These are phyloP conservation scores for Characodon lateralis DNA, from an alignment of 2,797 vertebrate genomes.

Conservation along the genomic window DNA sequence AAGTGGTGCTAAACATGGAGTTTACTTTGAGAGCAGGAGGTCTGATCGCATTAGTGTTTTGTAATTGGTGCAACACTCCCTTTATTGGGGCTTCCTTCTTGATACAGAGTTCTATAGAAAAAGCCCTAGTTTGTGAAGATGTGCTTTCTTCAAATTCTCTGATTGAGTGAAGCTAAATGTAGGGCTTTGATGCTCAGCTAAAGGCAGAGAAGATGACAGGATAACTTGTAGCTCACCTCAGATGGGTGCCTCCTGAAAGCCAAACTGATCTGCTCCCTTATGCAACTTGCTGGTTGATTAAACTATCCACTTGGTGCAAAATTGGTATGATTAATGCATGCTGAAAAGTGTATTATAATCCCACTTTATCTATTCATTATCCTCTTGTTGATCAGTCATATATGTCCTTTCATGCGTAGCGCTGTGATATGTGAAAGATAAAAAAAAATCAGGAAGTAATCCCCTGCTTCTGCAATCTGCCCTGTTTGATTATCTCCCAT, in stretches of 20 bases:
- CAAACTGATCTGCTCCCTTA: slow-evolving; percentile 1
- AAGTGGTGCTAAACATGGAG: neutral
- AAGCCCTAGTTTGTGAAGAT: neutral
- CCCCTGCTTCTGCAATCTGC: slow-evolving; percentile 46
- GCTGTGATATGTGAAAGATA: slow-evolving; percentile 52
- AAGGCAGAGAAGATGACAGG: neutral
- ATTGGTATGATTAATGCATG: slow-evolving; percentile 6
- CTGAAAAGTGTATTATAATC: slow-evolving; percentile 23
- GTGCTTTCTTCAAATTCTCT: neutral
- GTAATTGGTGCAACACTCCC: neutral
- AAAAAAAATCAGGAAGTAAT: slow-evolving; percentile 62
- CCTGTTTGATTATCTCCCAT: slow-evolving; percentile 50
- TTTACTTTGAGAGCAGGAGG: neutral
- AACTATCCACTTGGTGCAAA: neutral
- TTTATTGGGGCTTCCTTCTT: neutral
- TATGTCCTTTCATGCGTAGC: slow-evolving; percentile 46
- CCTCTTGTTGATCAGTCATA: slow-evolving; percentile 42
- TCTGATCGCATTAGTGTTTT: neutral
- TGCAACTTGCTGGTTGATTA: slow-evolving; percentile 1
- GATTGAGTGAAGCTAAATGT: neutral
- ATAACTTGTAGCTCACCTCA: neutral
- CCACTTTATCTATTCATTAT: slow-evolving; percentile 43
- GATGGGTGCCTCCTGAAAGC: neutral
- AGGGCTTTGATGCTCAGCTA: neutral
- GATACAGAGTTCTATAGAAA: neutral